Conservation (phyloP, 2,113 vertebrate genomes). For the Sinocyclocheilus anshuiensis region DNA sequence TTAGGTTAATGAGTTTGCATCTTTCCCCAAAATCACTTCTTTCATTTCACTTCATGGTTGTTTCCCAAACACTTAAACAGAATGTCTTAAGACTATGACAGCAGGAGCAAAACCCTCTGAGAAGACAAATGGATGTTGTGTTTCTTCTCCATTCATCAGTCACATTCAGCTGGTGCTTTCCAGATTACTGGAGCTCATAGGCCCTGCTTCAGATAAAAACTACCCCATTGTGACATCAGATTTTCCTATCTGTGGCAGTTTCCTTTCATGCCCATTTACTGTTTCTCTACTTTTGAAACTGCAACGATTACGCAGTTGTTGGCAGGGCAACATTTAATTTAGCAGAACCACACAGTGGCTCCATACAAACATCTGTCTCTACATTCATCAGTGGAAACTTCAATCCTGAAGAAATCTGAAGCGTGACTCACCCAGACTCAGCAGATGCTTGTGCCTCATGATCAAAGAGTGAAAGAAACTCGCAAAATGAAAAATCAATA, state of each 20-base stretch:
- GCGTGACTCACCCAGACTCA: constrained; percentile 70
- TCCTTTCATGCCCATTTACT: constrained; percentile 10
- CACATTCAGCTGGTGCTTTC: constrained; percentile 15
- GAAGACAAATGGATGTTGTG: constrained; percentile 42
- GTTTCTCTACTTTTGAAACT: constrained; percentile 10
- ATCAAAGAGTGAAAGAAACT: constrained; percentile 43
- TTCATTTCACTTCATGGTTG: not conserved
- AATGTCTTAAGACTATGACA: not conserved
- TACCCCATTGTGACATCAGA: not conserved
- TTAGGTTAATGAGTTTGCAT: not conserved
- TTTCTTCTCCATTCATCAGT: constrained; percentile 25
- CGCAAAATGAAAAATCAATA: not conserved
- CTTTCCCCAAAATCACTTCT: not conserved
- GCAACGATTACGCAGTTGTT: constrained; percentile 2
- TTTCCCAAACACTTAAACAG: not conserved
- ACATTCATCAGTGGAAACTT: constrained; percentile 40
- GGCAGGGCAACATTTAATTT: not conserved
- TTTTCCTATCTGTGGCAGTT: constrained; percentile 35
- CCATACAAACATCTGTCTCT: not conserved
- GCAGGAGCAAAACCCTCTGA: not conserved
- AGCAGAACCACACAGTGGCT: not conserved
- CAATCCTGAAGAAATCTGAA: constrained; percentile 31
- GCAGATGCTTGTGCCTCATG: constrained; percentile 62
- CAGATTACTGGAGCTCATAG: not conserved
- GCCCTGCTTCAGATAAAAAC: not conserved